These are phyloP conservation scores for Phortica okadai DNA, from an alignment of 2,888 invertebrate genomes.

Conservation along the genomic window DNA sequence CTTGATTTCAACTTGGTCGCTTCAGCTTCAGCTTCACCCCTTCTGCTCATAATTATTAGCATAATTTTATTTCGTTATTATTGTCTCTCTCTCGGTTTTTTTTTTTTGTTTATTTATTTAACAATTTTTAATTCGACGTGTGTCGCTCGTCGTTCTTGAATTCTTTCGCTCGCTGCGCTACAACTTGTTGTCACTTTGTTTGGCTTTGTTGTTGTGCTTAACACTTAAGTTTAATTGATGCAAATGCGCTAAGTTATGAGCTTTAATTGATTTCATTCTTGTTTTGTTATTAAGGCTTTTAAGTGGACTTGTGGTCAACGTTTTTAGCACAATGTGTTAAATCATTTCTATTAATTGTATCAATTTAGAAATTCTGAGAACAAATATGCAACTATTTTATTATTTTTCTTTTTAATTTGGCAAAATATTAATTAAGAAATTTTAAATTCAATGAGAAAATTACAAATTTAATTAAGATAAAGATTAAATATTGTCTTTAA, in stretches of 20 bases:
- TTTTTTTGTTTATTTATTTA: conserved; percentile 33
- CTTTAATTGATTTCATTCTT: neutral
- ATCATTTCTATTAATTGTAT: too few relatives aligned
- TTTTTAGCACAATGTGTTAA: too few relatives aligned
- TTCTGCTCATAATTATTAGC: conserved; percentile 63
- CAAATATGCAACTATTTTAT: neutral
- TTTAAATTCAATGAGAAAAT: too few relatives aligned
- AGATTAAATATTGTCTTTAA: too few relatives aligned
- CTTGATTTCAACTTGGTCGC: neutral
- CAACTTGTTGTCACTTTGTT: conserved; percentile 21
- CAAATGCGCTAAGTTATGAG: conserved; percentile 8
- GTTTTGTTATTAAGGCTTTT: neutral
- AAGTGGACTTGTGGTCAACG: too few relatives aligned
- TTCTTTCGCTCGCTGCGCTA: conserved; percentile 19
- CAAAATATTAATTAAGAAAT: neutral
- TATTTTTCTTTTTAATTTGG: neutral
- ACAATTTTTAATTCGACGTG: conserved; percentile 22
- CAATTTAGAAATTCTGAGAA: too few relatives aligned
- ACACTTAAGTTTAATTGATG: conserved; percentile 1
- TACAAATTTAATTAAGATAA: too few relatives aligned
- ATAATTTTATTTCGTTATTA: conserved; percentile 66
- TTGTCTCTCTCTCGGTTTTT: conserved; percentile 37
- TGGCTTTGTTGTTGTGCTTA: neutral
- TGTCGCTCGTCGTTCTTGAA: conserved; percentile 22
- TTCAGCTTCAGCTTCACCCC: conserved; percentile 37